Percentiles rank a stretch among this genome's conserved stretches.
These are phyloP conservation scores for Chloroclystis v-ata DNA, from an alignment of 2,888 invertebrate genomes.

Conservation along the genomic window DNA sequence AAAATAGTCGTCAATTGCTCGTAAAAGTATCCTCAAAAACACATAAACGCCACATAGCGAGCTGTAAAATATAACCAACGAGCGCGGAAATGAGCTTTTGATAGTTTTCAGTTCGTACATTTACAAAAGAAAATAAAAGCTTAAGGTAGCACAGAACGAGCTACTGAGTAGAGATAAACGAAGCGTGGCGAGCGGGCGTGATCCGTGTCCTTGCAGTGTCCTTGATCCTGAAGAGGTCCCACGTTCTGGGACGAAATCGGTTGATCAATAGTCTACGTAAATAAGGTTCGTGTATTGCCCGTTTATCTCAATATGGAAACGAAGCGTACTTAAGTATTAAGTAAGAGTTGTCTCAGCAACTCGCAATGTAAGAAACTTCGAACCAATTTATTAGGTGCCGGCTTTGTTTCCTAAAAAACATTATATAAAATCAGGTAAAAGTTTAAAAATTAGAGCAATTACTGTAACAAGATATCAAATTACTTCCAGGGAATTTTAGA, in stretches of 20 bases:
- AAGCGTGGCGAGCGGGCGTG: too few species aligned
- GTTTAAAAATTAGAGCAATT: background rate
- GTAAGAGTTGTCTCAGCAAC: too few species aligned
- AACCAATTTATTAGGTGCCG: background rate
- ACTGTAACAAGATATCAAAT: constrained; percentile 19
- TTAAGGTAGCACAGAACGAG: background rate
- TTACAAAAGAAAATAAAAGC: constrained; percentile 2
- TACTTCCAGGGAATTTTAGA: constrained; percentile 9
- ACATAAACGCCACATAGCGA: constrained; percentile 15
- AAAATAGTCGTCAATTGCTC: constrained; percentile 38
- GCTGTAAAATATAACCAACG: constrained; percentile 26
- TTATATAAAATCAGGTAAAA: background rate
- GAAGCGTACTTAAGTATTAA: too few species aligned
- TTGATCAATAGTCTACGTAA: too few species aligned
- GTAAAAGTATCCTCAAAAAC: constrained; percentile 37
- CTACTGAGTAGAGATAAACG: background rate
- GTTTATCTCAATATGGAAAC: too few species aligned
- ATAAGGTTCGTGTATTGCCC: too few species aligned
- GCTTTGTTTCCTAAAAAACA: background rate
- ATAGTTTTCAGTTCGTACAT: constrained; percentile 7
- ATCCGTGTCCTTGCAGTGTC: too few species aligned
- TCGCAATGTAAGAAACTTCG: background rate
- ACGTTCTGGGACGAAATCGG: too few species aligned
- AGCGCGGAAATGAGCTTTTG: constrained; percentile 23
- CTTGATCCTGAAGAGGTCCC: too few species aligned